Evolutionary conservation across 2,113 vertebrate genomes (phyloP), one percentile per base, ranked within the genome.

Genomic region (Oryzias javanicus): DNA sequence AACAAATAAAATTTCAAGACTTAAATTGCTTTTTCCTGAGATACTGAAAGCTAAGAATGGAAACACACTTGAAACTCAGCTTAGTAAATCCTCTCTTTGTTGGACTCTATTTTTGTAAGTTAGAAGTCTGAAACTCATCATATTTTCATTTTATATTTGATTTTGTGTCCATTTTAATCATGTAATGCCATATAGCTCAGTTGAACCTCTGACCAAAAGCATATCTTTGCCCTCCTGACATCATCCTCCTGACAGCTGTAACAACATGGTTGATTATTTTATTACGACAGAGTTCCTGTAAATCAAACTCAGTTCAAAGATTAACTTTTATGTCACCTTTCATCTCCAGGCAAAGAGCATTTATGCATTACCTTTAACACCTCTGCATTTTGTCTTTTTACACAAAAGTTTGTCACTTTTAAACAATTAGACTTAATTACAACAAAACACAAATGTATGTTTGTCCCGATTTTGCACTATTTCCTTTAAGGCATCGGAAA

Each of bases 251-350:
- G 22, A 19, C 35, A 42, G 50, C 50, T 74, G 60, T 14, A 60
- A 51, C 69, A 54, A 71, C 16, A 60, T 27, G 18, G 48, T 44
- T 47, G n/a, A 77, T 64, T 68, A 59, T 40, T 82, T 63, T 66
- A 63, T 81, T 68, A 74, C 45, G 6, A 40, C 20, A 35, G 4
- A 19, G 29, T 53, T 66, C 20, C 27, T 0, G 8, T 75, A 70
- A 59, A 59, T 55, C 3, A 55, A 49, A 57, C 20, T 14, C 19
- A 42, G 73, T 73, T 29, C 64, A 60, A 46, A 49, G 8, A 64
- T 55, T 5, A 41, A 42, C 4, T 14, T 3, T 1, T n/a, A 49
- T 22, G 57, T 55, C 64, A 57, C 50, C 15, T 29, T 77, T 74
- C 51, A 66, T 68, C 40, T 54, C 48, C 4, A 40, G 27, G 17